Evolutionary conservation across 2,113 vertebrate genomes (phyloP), one percentile per base, ranked within the genome.

Genomic region (Cinclus cinclus): DNA sequence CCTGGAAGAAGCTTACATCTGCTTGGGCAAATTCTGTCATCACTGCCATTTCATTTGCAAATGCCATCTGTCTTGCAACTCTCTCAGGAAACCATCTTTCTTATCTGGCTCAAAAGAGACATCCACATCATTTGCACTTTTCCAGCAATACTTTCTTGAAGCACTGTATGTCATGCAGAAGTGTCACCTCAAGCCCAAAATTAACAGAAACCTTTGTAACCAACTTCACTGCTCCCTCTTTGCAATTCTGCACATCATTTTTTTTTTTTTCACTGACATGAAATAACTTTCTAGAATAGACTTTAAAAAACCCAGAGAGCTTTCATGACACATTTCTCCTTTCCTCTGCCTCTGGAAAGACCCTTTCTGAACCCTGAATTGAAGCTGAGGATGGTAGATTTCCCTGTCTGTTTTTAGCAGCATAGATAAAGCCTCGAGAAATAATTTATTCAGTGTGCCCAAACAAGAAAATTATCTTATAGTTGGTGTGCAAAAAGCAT

Each of bases 1-100:
- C 52, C 77, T 93, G 83, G 92, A 96, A 97, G 83, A 88, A 87
- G 60, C 60, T 90, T 93, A 68, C 76, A 91, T 97, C 89, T 97
- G 92, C 73, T 94, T 94, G 64, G 52, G 76, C 64, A 95, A 95
- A 78, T 93, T 90, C 96, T 96, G 92, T 97, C 95, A 96, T 92
- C 96, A 33, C 76, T 77, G 52, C 80, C 73, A 78, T 95, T 96
- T 94, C 83, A 92, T 95, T 96, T 92, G 83, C 56, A 90, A 95
- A 95, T 90, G 86, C 86, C 95, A 94, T 90, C 94, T 97, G 96
- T 88, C 68, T 63, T 92, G 91, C 60, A 92, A 92, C 56, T 89
- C 95, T 65, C 92, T 89, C 80, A 92, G 89, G 94, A 93, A 96
- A 89, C 56, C 80, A 42, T 90, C 85, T 86, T 80, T 94, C 85